phyloP scores from a whole-genome alignment of 2,888 invertebrate species.

The Tetranychus truncatus region DNA sequence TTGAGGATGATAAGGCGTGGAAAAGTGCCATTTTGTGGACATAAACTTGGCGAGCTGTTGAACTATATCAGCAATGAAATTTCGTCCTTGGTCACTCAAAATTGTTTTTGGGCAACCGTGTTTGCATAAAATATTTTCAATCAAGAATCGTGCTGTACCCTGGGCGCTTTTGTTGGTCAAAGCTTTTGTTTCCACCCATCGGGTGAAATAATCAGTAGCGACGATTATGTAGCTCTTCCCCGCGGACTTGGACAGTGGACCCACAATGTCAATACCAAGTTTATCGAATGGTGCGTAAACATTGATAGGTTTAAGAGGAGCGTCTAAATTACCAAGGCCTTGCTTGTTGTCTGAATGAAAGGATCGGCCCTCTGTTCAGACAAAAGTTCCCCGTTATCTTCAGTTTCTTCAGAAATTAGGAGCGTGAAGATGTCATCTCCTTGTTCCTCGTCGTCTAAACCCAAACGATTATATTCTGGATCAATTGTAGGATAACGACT shows the following conservation, averaged over 20 bases:
- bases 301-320: no score
- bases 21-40: not conserved
- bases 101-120: conserved; percentile 2
- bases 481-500: conserved; percentile 15
- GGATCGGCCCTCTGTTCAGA: no score
- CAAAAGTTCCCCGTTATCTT: no score
- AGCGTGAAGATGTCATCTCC: no score
- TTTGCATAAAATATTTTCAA: not conserved
- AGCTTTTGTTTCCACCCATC: not conserved
- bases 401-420: no score
- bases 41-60: not conserved
- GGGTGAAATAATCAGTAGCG: not conserved
- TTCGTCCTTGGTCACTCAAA: conserved; percentile 10
- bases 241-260: not conserved
- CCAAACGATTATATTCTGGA: no score
- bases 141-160: not conserved
- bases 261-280: not conserved
- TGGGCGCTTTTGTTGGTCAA: not conserved
- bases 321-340: no score
- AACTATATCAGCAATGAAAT: not conserved
- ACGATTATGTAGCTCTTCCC: not conserved
- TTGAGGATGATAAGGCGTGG: conserved; percentile 4
- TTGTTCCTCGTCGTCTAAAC: no score
- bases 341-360: no score
- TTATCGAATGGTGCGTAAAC: no score